These are phyloP conservation scores for Zhengitettix transpicula DNA, from an alignment of 2,888 invertebrate species.

Conservation along the genomic window DNA sequence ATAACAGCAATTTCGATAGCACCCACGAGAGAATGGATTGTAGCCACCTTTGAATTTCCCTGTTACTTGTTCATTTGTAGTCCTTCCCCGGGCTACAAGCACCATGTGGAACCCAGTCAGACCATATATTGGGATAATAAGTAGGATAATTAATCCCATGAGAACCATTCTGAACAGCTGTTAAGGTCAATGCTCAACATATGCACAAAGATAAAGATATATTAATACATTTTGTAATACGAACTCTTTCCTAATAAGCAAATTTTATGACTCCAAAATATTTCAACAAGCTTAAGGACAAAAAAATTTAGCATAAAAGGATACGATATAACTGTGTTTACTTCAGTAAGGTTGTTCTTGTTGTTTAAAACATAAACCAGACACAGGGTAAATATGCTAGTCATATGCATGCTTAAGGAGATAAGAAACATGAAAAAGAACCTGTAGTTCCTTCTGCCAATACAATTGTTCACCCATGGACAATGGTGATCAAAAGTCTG, in stretches of 20 bases:
- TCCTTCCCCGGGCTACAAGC: constrained; percentile 86
- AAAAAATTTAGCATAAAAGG: constrained; percentile 13
- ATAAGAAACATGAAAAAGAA: constrained; percentile 98
- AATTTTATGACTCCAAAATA: too few relatives aligned
- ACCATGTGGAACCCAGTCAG: constrained; percentile 96
- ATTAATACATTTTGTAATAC: too few relatives aligned
- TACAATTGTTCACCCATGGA: constrained; percentile 95
- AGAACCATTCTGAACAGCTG: constrained; percentile 53
- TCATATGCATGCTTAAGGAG: constrained; percentile 92
- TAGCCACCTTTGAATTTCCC: constrained; percentile 97
- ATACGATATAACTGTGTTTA: constrained; percentile 34
- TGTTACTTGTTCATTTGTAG: constrained; percentile 99
- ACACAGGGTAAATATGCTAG: constrained; percentile 89
- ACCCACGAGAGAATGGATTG: constrained; percentile 94
- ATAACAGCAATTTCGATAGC: constrained; percentile 88
- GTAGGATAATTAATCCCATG: constrained; percentile 77
- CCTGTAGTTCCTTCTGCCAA: constrained; percentile 91
- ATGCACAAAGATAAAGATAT: too few relatives aligned
- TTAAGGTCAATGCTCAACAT: constrained; percentile 17
- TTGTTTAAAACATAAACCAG: constrained; percentile 80
- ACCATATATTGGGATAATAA: constrained; percentile 94
- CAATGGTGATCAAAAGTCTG: constrained; percentile 99
- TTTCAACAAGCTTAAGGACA: too few relatives aligned
- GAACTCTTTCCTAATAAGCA: too few relatives aligned
- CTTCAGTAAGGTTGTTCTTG: constrained; percentile 61